Percentiles rank a stretch among this genome's conserved stretches.
These are phyloP conservation scores for Luscinia megarhynchos DNA, from an alignment of 2,797 vertebrate genomes.

Conservation along the genomic window DNA sequence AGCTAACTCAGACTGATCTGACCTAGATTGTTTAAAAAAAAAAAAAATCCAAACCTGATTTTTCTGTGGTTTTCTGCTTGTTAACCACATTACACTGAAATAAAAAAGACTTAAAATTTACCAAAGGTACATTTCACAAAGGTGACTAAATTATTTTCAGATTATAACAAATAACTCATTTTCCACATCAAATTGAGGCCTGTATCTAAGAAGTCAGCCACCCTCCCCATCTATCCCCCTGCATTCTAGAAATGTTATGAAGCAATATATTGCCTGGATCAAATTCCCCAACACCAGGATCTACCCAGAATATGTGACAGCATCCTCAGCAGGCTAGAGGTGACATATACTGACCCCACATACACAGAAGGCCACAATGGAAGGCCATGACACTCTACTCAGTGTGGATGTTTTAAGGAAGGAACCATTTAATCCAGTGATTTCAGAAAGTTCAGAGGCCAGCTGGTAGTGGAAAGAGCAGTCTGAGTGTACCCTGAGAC, in stretches of 20 bases:
- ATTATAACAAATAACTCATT: neutral
- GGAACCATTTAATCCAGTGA: neutral
- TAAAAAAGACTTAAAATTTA: neutral
- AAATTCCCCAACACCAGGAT: neutral
- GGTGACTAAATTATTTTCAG: neutral
- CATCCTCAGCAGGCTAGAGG: neutral
- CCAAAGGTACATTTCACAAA: neutral
- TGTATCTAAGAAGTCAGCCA: neutral
- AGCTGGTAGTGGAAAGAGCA: neutral
- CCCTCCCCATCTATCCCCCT: neutral
- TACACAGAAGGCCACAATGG: fast-evolving
- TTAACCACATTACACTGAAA: neutral
- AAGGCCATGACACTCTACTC: fast-evolving
- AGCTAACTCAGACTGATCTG: conserved; percentile 40
- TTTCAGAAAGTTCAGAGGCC: neutral
- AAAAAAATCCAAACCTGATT: neutral
- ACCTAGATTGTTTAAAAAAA: conserved; percentile 19
- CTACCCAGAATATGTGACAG: fast-evolving
- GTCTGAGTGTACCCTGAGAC: neutral
- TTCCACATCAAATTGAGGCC: neutral
- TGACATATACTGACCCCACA: neutral
- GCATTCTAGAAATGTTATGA: neutral
- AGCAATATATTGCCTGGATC: neutral
- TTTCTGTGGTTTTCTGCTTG: neutral
- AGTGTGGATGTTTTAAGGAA: neutral